These are phyloP conservation scores for Catharus bicknelli DNA, from an alignment of 2,113 vertebrate genomes.

Conservation along the genomic window DNA sequence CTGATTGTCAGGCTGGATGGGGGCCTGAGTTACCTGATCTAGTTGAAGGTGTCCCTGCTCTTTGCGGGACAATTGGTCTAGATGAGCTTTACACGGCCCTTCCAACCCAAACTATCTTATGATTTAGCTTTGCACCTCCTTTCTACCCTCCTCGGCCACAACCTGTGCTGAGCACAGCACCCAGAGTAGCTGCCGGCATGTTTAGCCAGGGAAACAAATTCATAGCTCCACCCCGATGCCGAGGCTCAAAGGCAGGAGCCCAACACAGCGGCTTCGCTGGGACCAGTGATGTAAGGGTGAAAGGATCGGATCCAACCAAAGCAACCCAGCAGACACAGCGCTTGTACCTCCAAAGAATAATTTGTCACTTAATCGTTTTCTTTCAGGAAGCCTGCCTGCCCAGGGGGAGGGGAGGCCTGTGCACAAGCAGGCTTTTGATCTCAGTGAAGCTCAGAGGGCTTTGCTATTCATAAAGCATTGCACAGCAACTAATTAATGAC, in stretches of 20 bases:
- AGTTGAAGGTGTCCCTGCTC: not conserved
- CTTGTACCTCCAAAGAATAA: not conserved
- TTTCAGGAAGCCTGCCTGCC: not conserved
- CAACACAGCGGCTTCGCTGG: not conserved
- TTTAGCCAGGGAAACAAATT: not conserved
- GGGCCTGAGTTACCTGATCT: not conserved
- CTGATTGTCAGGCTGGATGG: not conserved
- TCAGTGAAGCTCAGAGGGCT: not conserved
- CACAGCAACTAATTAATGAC: constrained; percentile 16
- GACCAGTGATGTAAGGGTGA: not conserved
- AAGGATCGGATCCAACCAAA: not conserved
- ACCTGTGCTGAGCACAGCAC: rapidly evolving
- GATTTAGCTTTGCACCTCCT: not conserved
- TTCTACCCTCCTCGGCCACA: not conserved
- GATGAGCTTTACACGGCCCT: not conserved
- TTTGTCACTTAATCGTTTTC: not conserved
- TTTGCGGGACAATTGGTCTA: not conserved
- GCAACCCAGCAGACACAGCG: not conserved
- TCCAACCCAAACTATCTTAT: not conserved
- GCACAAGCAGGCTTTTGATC: not conserved
- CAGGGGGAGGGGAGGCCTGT: not conserved
- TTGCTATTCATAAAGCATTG: not conserved
- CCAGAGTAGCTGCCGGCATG: rapidly evolving
- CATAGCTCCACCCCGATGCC: not conserved
- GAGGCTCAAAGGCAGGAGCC: not conserved